phyloP scores from a whole-genome alignment of 2,888 invertebrate species.

The Flexamia atlantica region DNA sequence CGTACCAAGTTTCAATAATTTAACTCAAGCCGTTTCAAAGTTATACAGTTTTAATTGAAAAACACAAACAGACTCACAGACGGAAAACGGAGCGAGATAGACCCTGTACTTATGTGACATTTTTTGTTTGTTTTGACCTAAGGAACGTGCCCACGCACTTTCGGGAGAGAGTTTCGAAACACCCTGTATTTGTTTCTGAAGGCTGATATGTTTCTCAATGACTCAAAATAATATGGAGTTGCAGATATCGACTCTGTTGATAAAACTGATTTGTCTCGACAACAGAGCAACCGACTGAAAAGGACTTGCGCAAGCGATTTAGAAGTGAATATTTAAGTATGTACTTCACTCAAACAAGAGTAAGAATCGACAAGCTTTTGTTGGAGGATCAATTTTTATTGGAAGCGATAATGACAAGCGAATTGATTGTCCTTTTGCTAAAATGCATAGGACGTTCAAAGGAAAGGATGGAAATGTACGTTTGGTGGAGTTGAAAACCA shows the following conservation, averaged over 20 bases:
- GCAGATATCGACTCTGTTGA: slow-evolving; percentile 60
- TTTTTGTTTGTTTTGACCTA: too few relatives aligned
- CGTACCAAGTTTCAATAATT: too few relatives aligned
- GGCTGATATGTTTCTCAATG: slow-evolving; percentile 70
- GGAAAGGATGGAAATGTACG: too few relatives aligned
- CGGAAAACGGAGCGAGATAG: too few relatives aligned
- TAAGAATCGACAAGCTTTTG: not conserved
- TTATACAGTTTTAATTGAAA: too few relatives aligned
- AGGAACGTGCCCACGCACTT: too few relatives aligned
- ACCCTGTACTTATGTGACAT: too few relatives aligned
- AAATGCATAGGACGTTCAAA: not conserved
- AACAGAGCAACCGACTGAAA: slow-evolving; percentile 36
- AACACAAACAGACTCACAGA: too few relatives aligned
- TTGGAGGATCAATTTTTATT: slow-evolving; percentile 57
- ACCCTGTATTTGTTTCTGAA: too few relatives aligned
- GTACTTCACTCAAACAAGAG: slow-evolving; percentile 8
- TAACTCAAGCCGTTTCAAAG: too few relatives aligned
- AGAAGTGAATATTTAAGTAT: slow-evolving; percentile 61
- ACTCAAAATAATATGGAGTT: slow-evolving; percentile 41
- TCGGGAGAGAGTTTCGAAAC: too few relatives aligned
- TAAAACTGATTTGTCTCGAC: slow-evolving; percentile 23
- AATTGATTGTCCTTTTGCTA: slow-evolving; percentile 51
- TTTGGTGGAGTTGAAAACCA: too few relatives aligned
- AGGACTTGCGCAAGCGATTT: slow-evolving; percentile 60
- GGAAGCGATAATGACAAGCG: slow-evolving; percentile 55